Evolutionary conservation across 2,113 vertebrate genomes (phyloP).

Genomic region (Scomber colias): DNA sequence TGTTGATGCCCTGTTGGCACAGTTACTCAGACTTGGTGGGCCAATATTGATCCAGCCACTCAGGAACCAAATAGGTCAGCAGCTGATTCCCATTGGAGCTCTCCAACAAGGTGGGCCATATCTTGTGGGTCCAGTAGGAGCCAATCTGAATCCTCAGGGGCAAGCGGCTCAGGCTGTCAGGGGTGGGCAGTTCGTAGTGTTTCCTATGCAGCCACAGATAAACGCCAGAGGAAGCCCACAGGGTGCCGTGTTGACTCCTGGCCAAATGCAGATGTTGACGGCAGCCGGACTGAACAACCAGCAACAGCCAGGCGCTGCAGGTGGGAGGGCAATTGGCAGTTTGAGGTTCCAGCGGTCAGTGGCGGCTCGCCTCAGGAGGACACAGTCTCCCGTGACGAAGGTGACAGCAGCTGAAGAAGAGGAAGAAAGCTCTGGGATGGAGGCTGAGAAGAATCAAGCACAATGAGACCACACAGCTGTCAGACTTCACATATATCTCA

Average conservation of each 20-base stretch:
- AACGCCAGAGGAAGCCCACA: conserved; percentile 52
- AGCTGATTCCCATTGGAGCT: conserved; percentile 56
- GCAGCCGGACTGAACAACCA: conserved; percentile 49
- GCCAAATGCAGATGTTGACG: conserved; percentile 69
- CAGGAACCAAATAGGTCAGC: conserved; percentile 65
- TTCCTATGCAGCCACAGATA: conserved; percentile 63
- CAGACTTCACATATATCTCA: not conserved
- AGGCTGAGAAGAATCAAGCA: conserved; percentile 33
- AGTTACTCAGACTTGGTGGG: conserved; percentile 70
- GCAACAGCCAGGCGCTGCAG: conserved; percentile 38
- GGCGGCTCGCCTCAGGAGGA: conserved; percentile 57
- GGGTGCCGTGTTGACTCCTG: conserved; percentile 41
- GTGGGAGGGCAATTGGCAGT: conserved; percentile 19
- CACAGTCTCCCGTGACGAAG: conserved; percentile 22
- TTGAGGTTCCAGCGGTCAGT: conserved; percentile 67
- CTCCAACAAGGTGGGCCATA: conserved; percentile 62
- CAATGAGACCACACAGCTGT: conserved; percentile 30
- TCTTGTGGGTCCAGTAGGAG: conserved; percentile 53
- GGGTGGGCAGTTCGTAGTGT: conserved; percentile 56
- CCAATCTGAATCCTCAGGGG: conserved; percentile 51
- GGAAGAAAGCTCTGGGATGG: conserved; percentile 75
- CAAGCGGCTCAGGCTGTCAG: conserved; percentile 47
- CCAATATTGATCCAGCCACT: conserved; percentile 72
- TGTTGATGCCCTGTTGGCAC: conserved; percentile 59
- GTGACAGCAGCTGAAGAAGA: conserved; percentile 55